phyloP scores from a whole-genome alignment of 1,140 invertebrate genomes.

The Mycetomoellerius zeteki region DNA sequence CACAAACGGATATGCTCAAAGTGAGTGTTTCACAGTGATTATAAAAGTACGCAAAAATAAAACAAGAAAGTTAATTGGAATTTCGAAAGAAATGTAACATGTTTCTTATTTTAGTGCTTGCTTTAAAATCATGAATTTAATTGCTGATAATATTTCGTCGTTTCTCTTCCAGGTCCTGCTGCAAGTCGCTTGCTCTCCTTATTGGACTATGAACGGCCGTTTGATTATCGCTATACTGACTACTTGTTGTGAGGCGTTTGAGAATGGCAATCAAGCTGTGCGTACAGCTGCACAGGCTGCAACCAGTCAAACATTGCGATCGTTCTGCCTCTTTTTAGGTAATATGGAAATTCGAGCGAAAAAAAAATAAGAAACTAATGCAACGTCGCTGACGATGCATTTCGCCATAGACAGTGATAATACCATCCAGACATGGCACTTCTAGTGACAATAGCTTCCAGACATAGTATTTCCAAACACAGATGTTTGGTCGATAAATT shows the following conservation, averaged over 20 bases:
- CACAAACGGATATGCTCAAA: slow-evolving; percentile 92
- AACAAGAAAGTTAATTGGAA: background rate
- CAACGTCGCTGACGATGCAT: background rate
- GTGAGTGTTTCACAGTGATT: slow-evolving; percentile 81
- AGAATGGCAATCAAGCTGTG: slow-evolving; percentile 92
- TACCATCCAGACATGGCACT: too few species aligned
- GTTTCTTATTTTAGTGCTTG: background rate
- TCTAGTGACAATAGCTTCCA: background rate
- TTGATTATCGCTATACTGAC: slow-evolving; percentile 93
- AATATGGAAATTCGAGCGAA: slow-evolving; percentile 58
- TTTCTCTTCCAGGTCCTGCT: slow-evolving; percentile 90
- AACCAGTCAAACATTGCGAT: slow-evolving; percentile 93
- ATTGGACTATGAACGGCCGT: slow-evolving; percentile 94
- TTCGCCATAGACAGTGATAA: background rate
- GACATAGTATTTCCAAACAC: background rate
- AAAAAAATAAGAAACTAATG: background rate
- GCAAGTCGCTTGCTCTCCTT: slow-evolving; percentile 93
- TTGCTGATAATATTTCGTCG: background rate
- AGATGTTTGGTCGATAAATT: slow-evolving; percentile 70
- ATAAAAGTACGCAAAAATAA: background rate
- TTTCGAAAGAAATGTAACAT: background rate
- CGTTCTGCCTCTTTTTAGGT: slow-evolving; percentile 94
- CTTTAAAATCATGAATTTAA: background rate
- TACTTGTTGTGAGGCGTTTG: slow-evolving; percentile 92
- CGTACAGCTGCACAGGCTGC: slow-evolving; percentile 94